Percentiles rank a stretch among this genome's conserved stretches.
Conservation (phyloP, 2,888 invertebrate species). For the Argyresthia albistria region DNA sequence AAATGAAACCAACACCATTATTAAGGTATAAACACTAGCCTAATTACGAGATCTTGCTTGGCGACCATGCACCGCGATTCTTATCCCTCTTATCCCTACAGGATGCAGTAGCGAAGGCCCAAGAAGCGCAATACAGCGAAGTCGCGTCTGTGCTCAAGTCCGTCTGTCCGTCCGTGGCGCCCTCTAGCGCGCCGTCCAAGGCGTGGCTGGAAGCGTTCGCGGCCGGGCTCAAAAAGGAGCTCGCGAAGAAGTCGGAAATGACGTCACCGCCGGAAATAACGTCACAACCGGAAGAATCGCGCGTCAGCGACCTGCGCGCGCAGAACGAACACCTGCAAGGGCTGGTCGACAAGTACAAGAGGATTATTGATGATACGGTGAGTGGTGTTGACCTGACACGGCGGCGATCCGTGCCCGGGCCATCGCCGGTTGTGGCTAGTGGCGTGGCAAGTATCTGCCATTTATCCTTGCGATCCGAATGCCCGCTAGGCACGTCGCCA, state of each 20-base stretch:
- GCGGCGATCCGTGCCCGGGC: too few relatives aligned
- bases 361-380: slow-evolving; percentile 84
- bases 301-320: slow-evolving; percentile 59
- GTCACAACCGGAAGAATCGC: background rate
- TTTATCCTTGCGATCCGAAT: too few relatives aligned
- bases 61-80: background rate
- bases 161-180: slow-evolving; percentile 37
- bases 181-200: slow-evolving; percentile 21
- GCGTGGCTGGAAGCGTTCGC: slow-evolving; percentile 47
- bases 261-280: background rate
- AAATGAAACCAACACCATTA: too few relatives aligned
- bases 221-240: slow-evolving; percentile 33
- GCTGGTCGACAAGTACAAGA: slow-evolving; percentile 79
- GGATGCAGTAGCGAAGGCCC: slow-evolving; percentile 60
- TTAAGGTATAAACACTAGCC: background rate
- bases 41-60: background rate
- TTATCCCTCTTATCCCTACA: slow-evolving; percentile 13
- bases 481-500: too few relatives aligned
- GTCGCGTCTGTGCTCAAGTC: slow-evolving; percentile 46
- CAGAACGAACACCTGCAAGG: slow-evolving; percentile 77
- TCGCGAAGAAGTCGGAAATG: slow-evolving; percentile 8
- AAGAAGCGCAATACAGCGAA: slow-evolving; percentile 76
- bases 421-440: too few relatives aligned
- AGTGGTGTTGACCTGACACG: slow-evolving; percentile 27
- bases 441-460: too few relatives aligned